phyloP scores from a whole-genome alignment of 2,113 vertebrate species.

The Galbula dea region DNA sequence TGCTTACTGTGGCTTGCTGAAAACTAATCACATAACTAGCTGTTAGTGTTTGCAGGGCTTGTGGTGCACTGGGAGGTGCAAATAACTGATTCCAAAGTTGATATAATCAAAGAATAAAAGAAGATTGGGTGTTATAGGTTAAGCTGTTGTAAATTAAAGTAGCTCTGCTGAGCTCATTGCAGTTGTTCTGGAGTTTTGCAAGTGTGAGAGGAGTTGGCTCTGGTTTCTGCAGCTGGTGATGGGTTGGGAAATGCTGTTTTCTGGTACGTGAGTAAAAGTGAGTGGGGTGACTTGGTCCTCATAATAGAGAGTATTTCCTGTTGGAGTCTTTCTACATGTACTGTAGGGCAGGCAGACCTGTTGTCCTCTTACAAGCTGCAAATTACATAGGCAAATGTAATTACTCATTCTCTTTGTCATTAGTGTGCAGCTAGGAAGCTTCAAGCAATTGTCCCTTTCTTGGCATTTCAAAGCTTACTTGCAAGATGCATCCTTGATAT shows the following conservation, averaged over 20 bases:
- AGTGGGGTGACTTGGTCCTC: neutral
- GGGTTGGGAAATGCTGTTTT: neutral
- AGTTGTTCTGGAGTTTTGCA: neutral
- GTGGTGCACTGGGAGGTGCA: neutral
- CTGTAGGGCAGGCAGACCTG: constrained; percentile 57
- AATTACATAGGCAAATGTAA: constrained; percentile 69
- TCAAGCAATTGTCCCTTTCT: constrained; percentile 61
- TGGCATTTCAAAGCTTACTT: constrained; percentile 71
- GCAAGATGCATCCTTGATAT: constrained; percentile 69
- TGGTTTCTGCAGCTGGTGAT: neutral
- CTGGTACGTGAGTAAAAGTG: neutral
- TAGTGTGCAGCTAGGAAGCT: constrained; percentile 56
- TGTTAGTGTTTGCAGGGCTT: neutral
- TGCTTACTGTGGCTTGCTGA: neutral
- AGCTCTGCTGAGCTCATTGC: neutral
- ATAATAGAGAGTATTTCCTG: neutral
- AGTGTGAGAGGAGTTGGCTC: neutral
- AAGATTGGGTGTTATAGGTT: constrained; percentile 15
- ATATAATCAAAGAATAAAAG: constrained; percentile 19
- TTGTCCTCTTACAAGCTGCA: constrained; percentile 60
- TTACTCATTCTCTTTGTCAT: constrained; percentile 73
- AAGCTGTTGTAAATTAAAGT: constrained; percentile 28
- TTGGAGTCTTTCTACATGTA: neutral
- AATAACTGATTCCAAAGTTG: neutral
- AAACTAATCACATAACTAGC: neutral